Evolutionary conservation across 2,888 invertebrate species (phyloP).

Genomic region (Cryptocephalus primarius): DNA sequence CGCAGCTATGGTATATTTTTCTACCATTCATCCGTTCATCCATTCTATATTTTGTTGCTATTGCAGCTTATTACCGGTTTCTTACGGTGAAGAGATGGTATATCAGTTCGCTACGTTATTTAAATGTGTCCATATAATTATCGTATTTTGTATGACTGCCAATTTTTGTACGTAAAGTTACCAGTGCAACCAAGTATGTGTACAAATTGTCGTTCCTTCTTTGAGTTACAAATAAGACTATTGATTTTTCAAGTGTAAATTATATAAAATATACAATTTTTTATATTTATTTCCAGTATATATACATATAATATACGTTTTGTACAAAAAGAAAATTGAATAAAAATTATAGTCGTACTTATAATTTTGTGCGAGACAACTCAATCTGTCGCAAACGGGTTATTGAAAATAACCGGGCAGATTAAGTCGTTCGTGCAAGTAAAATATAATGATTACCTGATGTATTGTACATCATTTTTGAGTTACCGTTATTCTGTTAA

Average conservation of each 20-base stretch:
- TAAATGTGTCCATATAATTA: conserved; percentile 19
- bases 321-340: conserved; percentile 12
- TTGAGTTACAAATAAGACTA: conserved; percentile 21
- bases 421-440: conserved; percentile 23
- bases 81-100: no score
- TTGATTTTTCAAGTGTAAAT: conserved; percentile 22
- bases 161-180: conserved; percentile 36
- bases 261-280: conserved; percentile 21
- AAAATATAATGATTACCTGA: conserved; percentile 25
- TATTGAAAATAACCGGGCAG: not conserved
- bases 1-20: no score
- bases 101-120: no score
- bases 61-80: no score
- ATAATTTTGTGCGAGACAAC: conserved; percentile 10
- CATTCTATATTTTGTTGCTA: no score
- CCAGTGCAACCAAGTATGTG: conserved; percentile 38
- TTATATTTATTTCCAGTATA: conserved; percentile 25
- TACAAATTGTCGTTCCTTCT: conserved; percentile 37
- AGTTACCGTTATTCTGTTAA: conserved; percentile 40
- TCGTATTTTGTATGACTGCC: conserved; percentile 26
- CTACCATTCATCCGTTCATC: no score
- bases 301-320: conserved; percentile 13
- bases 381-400: not conserved
- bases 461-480: conserved; percentile 36
- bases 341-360: conserved; percentile 22